Evolutionary conservation across 1,140 invertebrate genomes (phyloP), one percentile per base, ranked within the genome.

Genomic region (Grapholita molesta): DNA sequence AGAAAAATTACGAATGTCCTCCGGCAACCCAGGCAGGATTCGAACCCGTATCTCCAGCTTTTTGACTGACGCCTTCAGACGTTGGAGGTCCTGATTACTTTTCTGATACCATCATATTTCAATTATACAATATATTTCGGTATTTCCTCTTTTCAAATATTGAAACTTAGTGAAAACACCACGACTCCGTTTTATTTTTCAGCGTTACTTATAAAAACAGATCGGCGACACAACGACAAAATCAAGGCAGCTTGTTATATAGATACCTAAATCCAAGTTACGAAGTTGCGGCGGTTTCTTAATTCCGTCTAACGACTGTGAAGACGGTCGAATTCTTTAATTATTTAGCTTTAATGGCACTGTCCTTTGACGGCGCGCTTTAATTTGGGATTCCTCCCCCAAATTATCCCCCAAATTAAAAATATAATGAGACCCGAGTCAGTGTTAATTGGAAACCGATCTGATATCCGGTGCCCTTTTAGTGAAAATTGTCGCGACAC

Each of bases 401-500:
- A 42, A 42, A 42, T 42, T 42, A 42, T 42, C 38, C 38, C 89
- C 85, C 88, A 89, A 91, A 90, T 91, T 90, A 91, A 91, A 91
- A 91, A 91, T 91, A 91, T 91, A 91, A 91, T 90, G 89, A 91
- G 89, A 84, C 77, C 85, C 80, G 82, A 85, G 78, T 70, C 80
- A 74, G 81, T 85, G 88, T 90, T 91, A 91, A 91, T 91, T 91
- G 89, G 88, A 89, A 89, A 91, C 86, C 86, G 88, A 91, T 91
- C 86, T 83, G 80, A 73, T 79, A 75, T 77, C 74, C 78, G 70
- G 42, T 72, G 57, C 69, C 78, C 67, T 72, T 61, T 82, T 77
- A 76, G 70, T 78, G 80, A 69, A 84, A 80, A 82, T 69, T 79
- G 76, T 77, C 67, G 53, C 68, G 68, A 30, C 66, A 64, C 67